Conservation (phyloP, 2,113 vertebrate genomes). For the Jaculus jaculus region DNA sequence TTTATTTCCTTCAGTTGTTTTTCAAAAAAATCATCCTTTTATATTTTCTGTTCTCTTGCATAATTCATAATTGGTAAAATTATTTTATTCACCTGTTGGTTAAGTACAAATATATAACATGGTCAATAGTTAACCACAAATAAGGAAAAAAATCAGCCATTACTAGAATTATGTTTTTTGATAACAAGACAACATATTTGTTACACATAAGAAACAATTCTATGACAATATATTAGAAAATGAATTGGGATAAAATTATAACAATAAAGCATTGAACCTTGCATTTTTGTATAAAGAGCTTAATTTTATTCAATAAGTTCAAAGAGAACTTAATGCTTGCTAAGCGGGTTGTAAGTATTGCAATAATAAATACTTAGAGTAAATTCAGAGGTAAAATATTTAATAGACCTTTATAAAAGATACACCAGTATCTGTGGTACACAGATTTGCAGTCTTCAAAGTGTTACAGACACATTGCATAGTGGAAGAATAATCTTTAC, state of each 20-base stretch:
- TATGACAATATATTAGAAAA: constrained; percentile 24
- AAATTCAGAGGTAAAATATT: not conserved
- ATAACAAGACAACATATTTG: not conserved
- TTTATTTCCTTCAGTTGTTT: not conserved
- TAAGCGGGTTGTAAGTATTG: no score
- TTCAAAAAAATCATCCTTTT: not conserved
- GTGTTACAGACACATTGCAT: not conserved
- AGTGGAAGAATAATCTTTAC: not conserved
- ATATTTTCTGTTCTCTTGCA: not conserved
- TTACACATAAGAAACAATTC: not conserved
- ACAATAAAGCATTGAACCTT: constrained; percentile 39
- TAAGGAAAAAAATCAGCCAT: not conserved
- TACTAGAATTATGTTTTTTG: not conserved
- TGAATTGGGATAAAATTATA: constrained; percentile 34
- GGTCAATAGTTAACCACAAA: not conserved
- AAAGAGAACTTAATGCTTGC: no score
- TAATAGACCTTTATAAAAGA: not conserved
- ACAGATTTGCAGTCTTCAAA: not conserved
- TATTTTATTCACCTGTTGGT: not conserved
- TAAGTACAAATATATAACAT: not conserved
- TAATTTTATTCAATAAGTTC: no score
- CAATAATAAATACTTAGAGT: no score
- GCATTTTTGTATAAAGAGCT: not conserved
- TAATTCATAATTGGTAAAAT: not conserved
- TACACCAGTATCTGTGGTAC: not conserved